These are phyloP conservation scores for Hyalella azteca DNA, from an alignment of 2,888 invertebrate species.

Conservation along the genomic window DNA sequence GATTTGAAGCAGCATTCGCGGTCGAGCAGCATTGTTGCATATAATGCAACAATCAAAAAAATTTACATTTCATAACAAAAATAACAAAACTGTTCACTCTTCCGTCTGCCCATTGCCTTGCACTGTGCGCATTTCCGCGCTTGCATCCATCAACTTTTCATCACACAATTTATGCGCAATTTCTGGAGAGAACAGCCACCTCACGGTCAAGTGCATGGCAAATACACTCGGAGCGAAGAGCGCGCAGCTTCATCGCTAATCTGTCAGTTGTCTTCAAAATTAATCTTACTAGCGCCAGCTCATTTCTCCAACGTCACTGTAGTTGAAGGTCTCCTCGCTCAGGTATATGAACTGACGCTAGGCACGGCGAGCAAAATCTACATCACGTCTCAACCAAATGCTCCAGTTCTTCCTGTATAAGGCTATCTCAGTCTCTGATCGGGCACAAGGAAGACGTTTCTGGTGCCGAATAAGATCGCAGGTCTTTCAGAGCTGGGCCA, in stretches of 20 bases:
- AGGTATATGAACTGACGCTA: constrained; percentile 11
- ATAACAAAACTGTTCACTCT: no score
- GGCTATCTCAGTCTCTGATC: constrained; percentile 5
- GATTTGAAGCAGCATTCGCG: no score
- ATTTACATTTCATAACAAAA: no score
- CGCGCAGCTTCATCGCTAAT: neutral
- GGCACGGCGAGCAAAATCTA: constrained; percentile 8
- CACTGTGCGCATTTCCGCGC: no score
- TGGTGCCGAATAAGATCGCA: neutral
- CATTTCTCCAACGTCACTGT: constrained; percentile 31
- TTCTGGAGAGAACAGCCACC: neutral
- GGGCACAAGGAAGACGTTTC: constrained; percentile 21
- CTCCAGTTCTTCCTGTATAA: constrained; percentile 29
- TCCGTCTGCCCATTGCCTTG: no score
- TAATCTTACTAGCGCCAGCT: constrained; percentile 13
- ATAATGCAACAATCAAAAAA: no score
- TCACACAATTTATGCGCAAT: no score
- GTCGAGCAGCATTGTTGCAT: no score
- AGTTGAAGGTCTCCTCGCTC: constrained; percentile 9
- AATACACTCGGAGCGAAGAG: neutral
- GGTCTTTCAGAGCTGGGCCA: neutral
- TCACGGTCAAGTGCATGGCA: neutral
- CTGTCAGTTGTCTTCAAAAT: constrained; percentile 30
- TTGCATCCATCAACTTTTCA: no score
- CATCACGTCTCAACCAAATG: constrained; percentile 23